phyloP scores from a whole-genome alignment of 2,113 vertebrate genomes.

The Rhinogobius similis region DNA sequence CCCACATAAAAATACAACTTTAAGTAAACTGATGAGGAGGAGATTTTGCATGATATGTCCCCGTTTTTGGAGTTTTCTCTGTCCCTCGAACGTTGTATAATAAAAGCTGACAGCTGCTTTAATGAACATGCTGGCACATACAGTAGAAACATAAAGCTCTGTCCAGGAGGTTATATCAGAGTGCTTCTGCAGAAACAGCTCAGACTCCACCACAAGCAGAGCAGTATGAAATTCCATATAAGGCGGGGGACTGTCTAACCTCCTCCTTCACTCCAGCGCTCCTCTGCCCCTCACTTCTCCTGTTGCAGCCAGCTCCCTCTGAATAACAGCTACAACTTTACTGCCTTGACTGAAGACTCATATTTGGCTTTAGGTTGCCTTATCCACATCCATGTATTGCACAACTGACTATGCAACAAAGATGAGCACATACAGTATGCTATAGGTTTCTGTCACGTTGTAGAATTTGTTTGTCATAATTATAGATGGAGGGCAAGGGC shows the following conservation, averaged over 20 bases:
- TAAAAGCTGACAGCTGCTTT: not conserved
- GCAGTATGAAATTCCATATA: conserved; percentile 75
- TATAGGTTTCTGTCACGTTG: too few relatives aligned
- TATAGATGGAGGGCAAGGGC: too few relatives aligned
- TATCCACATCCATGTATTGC: not conserved
- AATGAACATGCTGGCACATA: conserved; percentile 12
- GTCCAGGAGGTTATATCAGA: conserved; percentile 15
- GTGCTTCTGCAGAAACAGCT: conserved; percentile 45
- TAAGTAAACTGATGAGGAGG: too few relatives aligned
- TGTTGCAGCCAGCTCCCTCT: conserved; percentile 38
- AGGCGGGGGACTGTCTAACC: conserved; percentile 71
- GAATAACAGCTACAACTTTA: conserved; percentile 39
- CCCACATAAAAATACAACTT: too few relatives aligned
- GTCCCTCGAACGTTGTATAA: not conserved
- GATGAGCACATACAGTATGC: not conserved
- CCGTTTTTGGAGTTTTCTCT: conserved; percentile 8
- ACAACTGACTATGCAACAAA: too few relatives aligned
- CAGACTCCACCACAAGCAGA: conserved; percentile 57
- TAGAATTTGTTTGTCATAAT: too few relatives aligned
- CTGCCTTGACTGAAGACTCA: conserved; percentile 27
- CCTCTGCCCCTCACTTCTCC: conserved; percentile 50
- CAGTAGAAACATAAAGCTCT: conserved; percentile 23
- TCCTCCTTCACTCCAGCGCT: conserved; percentile 28
- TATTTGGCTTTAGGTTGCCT: not conserved
- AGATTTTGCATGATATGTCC: too few relatives aligned